Conservation (phyloP, 2,113 vertebrate genomes). For the Pantherophis guttatus region DNA sequence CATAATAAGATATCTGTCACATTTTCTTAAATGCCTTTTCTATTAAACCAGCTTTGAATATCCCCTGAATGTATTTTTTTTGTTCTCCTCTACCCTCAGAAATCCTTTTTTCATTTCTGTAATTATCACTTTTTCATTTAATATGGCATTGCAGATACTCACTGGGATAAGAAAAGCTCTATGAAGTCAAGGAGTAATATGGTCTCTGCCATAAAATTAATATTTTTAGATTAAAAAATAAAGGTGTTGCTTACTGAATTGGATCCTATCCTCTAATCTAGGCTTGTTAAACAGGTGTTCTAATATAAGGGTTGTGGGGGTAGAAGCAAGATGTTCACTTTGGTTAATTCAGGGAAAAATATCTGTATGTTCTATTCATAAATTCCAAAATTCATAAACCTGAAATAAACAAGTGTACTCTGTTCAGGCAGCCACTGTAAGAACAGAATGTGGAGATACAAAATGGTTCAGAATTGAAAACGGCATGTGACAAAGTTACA, state of each 20-base stretch:
- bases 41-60: slow-evolving; percentile 13
- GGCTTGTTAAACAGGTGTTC: fast-evolving
- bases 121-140: background rate
- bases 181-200: slow-evolving; percentile 9
- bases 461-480: no score
- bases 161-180: slow-evolving; percentile 2
- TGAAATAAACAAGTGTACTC: background rate
- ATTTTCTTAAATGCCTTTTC: slow-evolving; percentile 1
- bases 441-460: no score
- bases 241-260: slow-evolving; percentile 8
- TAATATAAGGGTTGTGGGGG: background rate
- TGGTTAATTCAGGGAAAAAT: background rate
- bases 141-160: slow-evolving; percentile 9
- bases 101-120: background rate
- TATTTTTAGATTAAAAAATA: background rate
- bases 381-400: background rate
- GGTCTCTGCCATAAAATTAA: slow-evolving; percentile 3
- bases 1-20: background rate
- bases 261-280: background rate
- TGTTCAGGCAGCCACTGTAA: no score
- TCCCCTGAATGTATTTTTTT: background rate
- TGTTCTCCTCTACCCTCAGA: background rate
- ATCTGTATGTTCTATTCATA: no score
- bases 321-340: background rate
- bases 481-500: no score